Evolutionary conservation across 1,140 invertebrate species (phyloP), one percentile per base, ranked within the genome.

Genomic region (Hyphantria cunea): DNA sequence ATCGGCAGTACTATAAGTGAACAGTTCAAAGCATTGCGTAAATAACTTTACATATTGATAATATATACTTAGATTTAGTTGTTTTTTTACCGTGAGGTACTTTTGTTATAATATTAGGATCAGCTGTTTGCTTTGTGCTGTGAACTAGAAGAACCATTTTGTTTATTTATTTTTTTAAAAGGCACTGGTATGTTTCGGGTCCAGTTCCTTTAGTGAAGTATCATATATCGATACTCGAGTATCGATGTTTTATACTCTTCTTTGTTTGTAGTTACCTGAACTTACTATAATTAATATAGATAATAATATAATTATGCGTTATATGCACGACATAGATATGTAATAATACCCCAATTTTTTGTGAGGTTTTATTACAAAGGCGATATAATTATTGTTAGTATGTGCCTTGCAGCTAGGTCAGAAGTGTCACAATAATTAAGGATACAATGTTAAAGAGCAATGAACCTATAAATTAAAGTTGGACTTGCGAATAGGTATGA

Each of bases 131-230:
- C 12, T 45, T 55, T 34, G 32, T 48, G 25, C 13, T 1, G 42
- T 10, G 6, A 12, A 31, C 17, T 3, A 39, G 39, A 56, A 58
- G 55, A n/a, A 33, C 45, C 45, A 31, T 47, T 42, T 25, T 55
- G 31, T 14, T 17, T 44, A 37, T 58, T 58, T n/a, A n/a, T 58
- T 44, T 44, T 58, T 48, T 58, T 17, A 37, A 34, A n/a, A 58
- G 49, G 48, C 55, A 33, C 55, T 31, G 45, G 45, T 58, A 44
- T 42, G 33, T 58, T 49, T 58, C 17, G 55, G 45, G 45, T 58
- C 33, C 55, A 31, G 55, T 58, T n/a, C 55, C 55, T 44, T 58
- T 49, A 58, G 55, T 49, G 55, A 39, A 31, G 55, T 58, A n/a
- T 25, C 55, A 48, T 10, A n/a, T 39, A 25, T 58, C 55, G 45